Percentiles rank a stretch among this genome's conserved stretches.
phyloP scores from a whole-genome alignment of 2,797 vertebrate species.

The Erethizon dorsatum region DNA sequence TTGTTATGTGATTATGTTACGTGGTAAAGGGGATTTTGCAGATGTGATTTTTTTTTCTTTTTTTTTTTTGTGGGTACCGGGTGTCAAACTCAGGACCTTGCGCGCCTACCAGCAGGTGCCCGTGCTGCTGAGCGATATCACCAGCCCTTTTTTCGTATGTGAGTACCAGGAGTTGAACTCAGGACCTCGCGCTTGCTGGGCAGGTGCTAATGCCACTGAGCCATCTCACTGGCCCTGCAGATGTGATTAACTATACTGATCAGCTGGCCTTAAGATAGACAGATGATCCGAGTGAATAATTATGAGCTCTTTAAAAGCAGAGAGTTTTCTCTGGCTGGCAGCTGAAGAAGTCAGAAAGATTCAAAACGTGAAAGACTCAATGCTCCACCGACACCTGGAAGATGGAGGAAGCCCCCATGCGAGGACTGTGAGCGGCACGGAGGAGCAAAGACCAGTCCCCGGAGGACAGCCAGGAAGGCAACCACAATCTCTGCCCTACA shows the following conservation, averaged over 20 bases:
- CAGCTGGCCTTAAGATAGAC: background rate
- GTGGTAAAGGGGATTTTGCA: background rate
- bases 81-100: too few relatives aligned
- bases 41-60: background rate
- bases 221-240: background rate
- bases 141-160: too few relatives aligned
- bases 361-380: background rate
- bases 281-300: background rate
- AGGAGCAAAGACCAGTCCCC: background rate
- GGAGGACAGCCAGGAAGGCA: background rate
- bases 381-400: background rate
- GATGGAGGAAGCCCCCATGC: background rate
- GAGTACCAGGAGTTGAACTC: too few relatives aligned
- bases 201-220: too few relatives aligned
- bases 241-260: background rate
- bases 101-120: too few relatives aligned
- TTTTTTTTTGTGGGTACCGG: too few relatives aligned
- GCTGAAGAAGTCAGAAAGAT: background rate
- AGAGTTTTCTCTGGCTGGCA: background rate
- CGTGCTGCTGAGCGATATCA: too few relatives aligned
- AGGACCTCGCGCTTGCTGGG: too few relatives aligned
- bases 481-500: background rate
- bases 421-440: background rate
- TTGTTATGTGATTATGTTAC: background rate
- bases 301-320: background rate